phyloP scores from a whole-genome alignment of 2,113 vertebrate genomes.

The Chaenocephalus aceratus region DNA sequence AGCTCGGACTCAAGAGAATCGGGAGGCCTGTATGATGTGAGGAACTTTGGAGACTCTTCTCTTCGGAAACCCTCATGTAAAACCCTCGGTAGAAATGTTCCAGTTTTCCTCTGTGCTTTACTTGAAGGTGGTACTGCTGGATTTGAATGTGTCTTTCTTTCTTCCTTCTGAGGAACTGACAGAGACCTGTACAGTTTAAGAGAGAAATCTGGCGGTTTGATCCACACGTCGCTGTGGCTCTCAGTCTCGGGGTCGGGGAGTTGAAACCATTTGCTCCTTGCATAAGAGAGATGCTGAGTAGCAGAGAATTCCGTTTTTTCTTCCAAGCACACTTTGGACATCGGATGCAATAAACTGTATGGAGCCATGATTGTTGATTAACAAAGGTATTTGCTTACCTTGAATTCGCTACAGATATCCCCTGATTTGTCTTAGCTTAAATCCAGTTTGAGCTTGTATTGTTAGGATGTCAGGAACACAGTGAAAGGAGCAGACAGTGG shows the following conservation, averaged over 20 bases:
- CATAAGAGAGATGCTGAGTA: constrained; percentile 49
- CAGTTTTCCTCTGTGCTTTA: constrained; percentile 24
- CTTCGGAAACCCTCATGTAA: constrained; percentile 30
- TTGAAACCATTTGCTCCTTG: constrained; percentile 43
- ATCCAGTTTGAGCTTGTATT: constrained; percentile 5
- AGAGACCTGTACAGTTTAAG: constrained; percentile 62
- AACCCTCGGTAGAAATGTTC: constrained; percentile 19
- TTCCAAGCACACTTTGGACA: constrained; percentile 61
- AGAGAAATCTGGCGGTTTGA: constrained; percentile 80
- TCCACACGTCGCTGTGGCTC: constrained; percentile 42
- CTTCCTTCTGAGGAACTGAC: constrained; percentile 44
- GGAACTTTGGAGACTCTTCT: constrained; percentile 57
- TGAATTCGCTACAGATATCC: neutral
- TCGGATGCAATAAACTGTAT: neutral
- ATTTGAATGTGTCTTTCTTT: constrained; percentile 3
- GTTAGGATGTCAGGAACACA: constrained; percentile 5
- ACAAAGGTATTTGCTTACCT: neutral
- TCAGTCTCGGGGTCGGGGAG: constrained; percentile 34
- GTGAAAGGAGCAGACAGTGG: constrained; percentile 9
- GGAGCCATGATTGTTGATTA: constrained; percentile 46
- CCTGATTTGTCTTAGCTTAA: neutral
- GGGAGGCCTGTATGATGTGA: constrained; percentile 61
- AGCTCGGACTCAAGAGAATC: constrained; percentile 68
- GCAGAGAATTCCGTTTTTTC: constrained; percentile 65
- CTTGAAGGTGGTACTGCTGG: neutral